Base-by-base conservation (phyloP, 2,888 invertebrate species). In the Ernsta delagoae region DNA sequence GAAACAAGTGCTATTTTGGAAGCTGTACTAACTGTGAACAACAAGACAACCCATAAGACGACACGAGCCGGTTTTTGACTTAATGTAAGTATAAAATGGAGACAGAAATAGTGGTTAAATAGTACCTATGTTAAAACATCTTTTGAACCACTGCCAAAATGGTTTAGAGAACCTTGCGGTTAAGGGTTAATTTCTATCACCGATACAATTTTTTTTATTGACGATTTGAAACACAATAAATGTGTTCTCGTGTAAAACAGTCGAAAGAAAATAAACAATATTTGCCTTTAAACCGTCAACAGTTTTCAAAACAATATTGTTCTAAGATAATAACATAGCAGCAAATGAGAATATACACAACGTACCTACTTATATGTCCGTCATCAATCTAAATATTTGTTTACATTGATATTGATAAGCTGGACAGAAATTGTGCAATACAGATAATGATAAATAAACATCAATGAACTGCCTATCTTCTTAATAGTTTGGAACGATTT, bases 1-100 rank as follows among this genome's bases (percentile, higher is more conserved):
- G 80, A 83, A 83, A 83, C 83, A 82, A 84, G 83, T 73, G 82
- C 78, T 86, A 86, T 86, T 88, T 87, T 81, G 72, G 81, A 82
- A 74, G 73, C 77, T 81, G 80, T 77, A 81, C 79, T 78, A 79
- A 79, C 75, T 72, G 73, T 77, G 73, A 72, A 71, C 73, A 77
- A 76, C 72, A 53, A 31, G 31, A 3, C 43, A 57, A 59, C 57
- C 54, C 12, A 72, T 72, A 62, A 73, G 73, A 70, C 74, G 71
- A 45, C 69, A 70, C 39, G 53, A 70, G 50, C 48, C 41, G 63
- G 59, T 59, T 63, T 63, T 53, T 36, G 24, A 56, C 34, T 43
- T 56, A 31, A 31, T 31, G 24, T n/a, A 24, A 34, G 16, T 43
- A 41, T 16, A 4, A 53, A 24, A 8, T 9, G 53, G 24, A 59